Evolutionary conservation across 2,113 vertebrate genomes (phyloP), one percentile per base, ranked within the genome.

Genomic region (Kobus ellipsiprymnus): DNA sequence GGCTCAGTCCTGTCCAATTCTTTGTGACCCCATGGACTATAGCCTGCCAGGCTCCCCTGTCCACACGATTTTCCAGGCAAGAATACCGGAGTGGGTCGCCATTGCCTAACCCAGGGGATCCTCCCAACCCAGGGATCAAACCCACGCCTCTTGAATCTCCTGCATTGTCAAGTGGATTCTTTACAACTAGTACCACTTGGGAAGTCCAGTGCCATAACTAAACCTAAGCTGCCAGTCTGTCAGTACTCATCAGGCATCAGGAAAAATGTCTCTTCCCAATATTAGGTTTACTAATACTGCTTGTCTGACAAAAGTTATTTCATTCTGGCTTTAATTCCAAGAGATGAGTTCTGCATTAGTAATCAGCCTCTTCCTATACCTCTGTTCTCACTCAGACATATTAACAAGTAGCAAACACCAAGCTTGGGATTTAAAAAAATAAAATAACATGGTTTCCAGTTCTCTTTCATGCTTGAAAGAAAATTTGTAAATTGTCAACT

Each of bases 401-500:
- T 97, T 98, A 98, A 98, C 91, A 97, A 91, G 97, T 92, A 98
- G 57, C 96, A 96, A 98, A 97, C 96, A 97, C 67, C 62, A 82
- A 96, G 59, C 29, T 97, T 97, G 90, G 89, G 96, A 97, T 98
- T 99, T 98, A 19, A 98, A 97, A 93, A 96, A 82, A 54, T 54
- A 82, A 82, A 98, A 98, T 94, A 98, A 94, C 96, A 91, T 96
- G 94, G 96, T 98, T 99, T 98, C 95, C 83, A 87, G 96, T 97
- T 91, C 96, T 94, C 91, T 98, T 98, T 98, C 98, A 98, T 92
- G 96, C 96, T 97, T 98, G 98, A 99, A 98, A 99, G 96, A 92
- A 98, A 98, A 98, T 98, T 97, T 98, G 97, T 98, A 98, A 98
- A 98, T 98, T 98, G 98, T 98, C 98, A 98, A 95, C 98, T 98